phyloP scores from a whole-genome alignment of 2,797 vertebrate species.

The Tokudaia tokunoshimensis region DNA sequence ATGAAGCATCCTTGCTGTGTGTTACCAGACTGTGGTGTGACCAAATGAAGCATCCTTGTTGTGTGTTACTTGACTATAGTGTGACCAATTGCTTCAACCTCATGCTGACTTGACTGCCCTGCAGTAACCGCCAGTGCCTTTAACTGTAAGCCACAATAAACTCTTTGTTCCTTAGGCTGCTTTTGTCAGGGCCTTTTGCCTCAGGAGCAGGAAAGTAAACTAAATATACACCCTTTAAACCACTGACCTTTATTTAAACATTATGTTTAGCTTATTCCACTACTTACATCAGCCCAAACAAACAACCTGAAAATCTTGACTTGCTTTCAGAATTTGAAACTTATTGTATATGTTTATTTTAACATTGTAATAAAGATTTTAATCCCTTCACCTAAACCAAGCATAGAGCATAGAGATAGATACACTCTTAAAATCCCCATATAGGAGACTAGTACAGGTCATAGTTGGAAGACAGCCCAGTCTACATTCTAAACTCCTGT shows the following conservation, averaged over 20 bases:
- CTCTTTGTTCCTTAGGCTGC: background rate
- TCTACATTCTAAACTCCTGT: background rate
- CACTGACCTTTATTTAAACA: background rate
- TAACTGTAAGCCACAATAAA: background rate
- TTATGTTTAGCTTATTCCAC: background rate
- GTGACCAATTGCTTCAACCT: background rate
- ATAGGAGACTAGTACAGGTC: background rate
- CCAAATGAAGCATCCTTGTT: no score
- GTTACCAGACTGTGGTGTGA: background rate
- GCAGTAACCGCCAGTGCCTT: background rate
- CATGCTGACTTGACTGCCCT: background rate
- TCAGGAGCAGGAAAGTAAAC: background rate
- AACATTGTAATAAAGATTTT: background rate
- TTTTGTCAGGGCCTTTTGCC: background rate
- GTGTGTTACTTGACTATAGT: no score
- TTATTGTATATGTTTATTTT: background rate
- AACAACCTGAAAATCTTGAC: background rate
- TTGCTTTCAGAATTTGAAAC: constrained; percentile 3
- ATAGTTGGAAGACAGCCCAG: background rate
- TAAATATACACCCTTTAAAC: background rate
- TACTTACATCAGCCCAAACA: background rate
- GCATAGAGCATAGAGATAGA: no score
- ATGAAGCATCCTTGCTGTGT: background rate
- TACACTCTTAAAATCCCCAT: background rate
- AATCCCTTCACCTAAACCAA: background rate